Conservation (phyloP, 2,888 invertebrate species). For the Idaea aversata region DNA sequence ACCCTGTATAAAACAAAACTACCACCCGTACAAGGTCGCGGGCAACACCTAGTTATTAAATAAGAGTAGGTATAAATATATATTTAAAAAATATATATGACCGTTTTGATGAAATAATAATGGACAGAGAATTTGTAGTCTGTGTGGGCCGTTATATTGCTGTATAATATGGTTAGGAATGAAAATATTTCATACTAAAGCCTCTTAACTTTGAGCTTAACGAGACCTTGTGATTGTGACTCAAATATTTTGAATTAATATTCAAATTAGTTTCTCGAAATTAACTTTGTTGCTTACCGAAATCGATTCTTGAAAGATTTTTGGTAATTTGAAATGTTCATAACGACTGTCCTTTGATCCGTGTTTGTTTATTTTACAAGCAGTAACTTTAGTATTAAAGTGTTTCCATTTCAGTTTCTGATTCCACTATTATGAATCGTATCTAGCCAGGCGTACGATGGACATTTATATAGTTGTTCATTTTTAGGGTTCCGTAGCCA, state of each 20-base stretch:
- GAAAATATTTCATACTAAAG: conserved; percentile 53
- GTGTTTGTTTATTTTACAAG: conserved; percentile 3
- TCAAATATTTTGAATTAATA: conserved; percentile 64
- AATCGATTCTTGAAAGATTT: neutral
- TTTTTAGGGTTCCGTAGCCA: too few relatives aligned
- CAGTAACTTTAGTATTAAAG: neutral
- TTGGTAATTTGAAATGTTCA: neutral
- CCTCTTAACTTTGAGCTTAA: conserved; percentile 63
- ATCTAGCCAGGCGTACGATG: too few relatives aligned
- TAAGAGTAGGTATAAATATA: too few relatives aligned
- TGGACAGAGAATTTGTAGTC: neutral
- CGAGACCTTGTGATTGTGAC: conserved; percentile 60
- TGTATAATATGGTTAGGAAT: conserved; percentile 39
- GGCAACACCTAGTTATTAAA: too few relatives aligned
- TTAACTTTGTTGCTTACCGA: conserved; percentile 19
- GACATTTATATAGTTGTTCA: too few relatives aligned
- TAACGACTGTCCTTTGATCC: conserved; percentile 4
- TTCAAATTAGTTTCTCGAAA: conserved; percentile 43
- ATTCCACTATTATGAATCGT: neutral
- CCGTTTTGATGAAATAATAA: neutral
- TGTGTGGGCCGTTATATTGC: conserved; percentile 3
- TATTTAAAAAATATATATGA: neutral
- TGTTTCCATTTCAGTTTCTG: neutral
- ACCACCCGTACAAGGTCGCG: neutral
- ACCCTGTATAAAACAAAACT: too few relatives aligned